Percentiles rank a stretch among this genome's conserved stretches.
Evolutionary conservation across 2,888 invertebrate species (phyloP).

Genomic region (Agrilus mali): DNA sequence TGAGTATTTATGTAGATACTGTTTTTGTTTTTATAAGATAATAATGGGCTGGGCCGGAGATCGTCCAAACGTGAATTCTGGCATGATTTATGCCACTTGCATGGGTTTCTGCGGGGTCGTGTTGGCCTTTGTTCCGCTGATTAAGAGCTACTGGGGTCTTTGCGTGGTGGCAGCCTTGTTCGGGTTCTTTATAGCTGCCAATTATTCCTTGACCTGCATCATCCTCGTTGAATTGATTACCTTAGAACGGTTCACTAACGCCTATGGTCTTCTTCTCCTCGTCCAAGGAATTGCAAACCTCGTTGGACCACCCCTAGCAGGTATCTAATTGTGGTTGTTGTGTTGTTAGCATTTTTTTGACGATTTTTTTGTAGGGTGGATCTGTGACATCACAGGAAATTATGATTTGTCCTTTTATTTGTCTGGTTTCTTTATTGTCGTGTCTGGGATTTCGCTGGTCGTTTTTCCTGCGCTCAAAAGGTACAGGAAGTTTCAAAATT

Average conservation of each 20-base stretch:
- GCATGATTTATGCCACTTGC: conserved; percentile 68
- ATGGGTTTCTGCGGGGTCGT: conserved; percentile 61
- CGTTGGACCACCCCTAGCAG: conserved; percentile 80
- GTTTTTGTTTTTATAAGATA: conserved; percentile 41
- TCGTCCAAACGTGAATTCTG: conserved; percentile 61
- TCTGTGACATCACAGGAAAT: conserved; percentile 63
- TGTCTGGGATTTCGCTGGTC: conserved; percentile 55
- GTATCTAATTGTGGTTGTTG: conserved; percentile 51
- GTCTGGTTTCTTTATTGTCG: conserved; percentile 65
- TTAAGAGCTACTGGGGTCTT: conserved; percentile 42
- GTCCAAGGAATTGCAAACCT: conserved; percentile 86
- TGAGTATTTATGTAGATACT: not conserved
- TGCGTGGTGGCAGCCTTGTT: conserved; percentile 62
- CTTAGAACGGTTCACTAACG: conserved; percentile 82
- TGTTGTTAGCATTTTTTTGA: too few species aligned
- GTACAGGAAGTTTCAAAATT: conserved; percentile 23
- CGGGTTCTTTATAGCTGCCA: conserved; percentile 83
- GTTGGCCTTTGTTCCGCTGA: conserved; percentile 52
- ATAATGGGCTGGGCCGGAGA: conserved; percentile 82
- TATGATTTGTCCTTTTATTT: conserved; percentile 73
- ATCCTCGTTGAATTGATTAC: conserved; percentile 82
- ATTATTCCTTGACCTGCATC: conserved; percentile 83
- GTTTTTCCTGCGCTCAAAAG: conserved; percentile 28
- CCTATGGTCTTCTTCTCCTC: conserved; percentile 75
- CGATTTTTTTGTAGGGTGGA: conserved; percentile 55